Base-by-base conservation (phyloP, 2,113 vertebrate species). In the Clarias macrocephalus region DNA sequence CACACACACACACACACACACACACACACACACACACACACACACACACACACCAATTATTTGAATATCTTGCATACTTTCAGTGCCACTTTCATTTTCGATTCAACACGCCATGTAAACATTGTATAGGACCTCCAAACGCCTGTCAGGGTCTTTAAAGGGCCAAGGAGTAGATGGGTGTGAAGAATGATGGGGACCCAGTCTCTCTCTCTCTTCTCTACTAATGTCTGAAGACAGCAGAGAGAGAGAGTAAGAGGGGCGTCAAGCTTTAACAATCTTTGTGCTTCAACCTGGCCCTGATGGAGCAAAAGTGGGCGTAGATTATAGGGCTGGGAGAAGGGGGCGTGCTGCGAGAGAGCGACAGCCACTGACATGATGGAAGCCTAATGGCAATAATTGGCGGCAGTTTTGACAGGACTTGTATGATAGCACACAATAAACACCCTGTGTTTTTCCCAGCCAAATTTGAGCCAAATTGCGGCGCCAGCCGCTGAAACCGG, bases 381-480 rank as follows among this genome's bases (percentile, higher is more conserved):
- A 96, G 96, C 95, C 97, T 99, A 99, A 99, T 99, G 97, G 97
- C 96, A 96, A 97, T 99, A 99, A 99, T 99, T 99, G 97, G 96
- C 92, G 94, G 94, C 96, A 95, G 96, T 95, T 98, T 97, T 99
- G 98, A 99, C 98, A 99, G 98, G 96, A 92, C 96, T 96, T 96
- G 96, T 98, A 99, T 98, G 97, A 97, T 97, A 90, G 97, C 96
- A 95, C 97, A 96, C 96, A 96, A 96, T 96, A 96, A 96, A 96
- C 96, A 97, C 95, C 89, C 91, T 85, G 94, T 95, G 95, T 96
- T 95, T 97, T 97, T 96, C 84, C 96, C 96, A 97, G 95, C 94
- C 95, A 98, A 96, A 99, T 99, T 97, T 98, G 97, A 97, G 98
- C 97, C 98, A 99, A 99, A 99, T 99, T 99, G 98, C 96, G 96